Conservation (phyloP, 1,140 invertebrate species). For the Chlorops oryzae region DNA sequence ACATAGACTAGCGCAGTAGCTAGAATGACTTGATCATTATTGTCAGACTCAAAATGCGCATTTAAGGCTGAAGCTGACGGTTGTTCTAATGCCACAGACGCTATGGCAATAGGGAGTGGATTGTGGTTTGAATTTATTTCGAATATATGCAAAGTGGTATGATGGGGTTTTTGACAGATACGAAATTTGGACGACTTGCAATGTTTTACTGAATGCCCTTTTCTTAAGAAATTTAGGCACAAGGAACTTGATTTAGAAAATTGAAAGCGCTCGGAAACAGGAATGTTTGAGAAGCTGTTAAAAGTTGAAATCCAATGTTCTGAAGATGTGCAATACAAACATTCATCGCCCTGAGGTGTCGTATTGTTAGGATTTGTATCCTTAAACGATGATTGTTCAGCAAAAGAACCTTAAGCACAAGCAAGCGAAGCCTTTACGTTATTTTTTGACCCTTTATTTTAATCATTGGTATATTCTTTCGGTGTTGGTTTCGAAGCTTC, state of each 20-base stretch:
- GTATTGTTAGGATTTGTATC: no score
- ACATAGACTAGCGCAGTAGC: constrained; percentile 8
- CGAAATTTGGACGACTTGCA: background rate
- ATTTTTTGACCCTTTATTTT: constrained; percentile 5
- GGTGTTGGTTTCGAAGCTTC: constrained; percentile 8
- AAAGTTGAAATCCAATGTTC: no score
- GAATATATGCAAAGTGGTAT: constrained; percentile 1
- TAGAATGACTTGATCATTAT: constrained; percentile 7
- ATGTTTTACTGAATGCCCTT: background rate
- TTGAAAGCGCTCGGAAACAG: no score
- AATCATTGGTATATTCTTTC: background rate
- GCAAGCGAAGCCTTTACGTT: no score
- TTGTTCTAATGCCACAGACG: background rate
- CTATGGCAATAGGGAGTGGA: background rate
- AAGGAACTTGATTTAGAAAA: no score
- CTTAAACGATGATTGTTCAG: no score
- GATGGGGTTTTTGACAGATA: constrained; percentile 5
- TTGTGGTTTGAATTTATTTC: background rate
- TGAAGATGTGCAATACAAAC: no score
- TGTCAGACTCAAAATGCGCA: background rate
- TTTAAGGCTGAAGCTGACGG: background rate
- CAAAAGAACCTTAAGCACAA: no score
- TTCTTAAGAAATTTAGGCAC: no score
- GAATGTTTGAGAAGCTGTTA: no score
- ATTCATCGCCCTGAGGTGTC: no score